These are phyloP conservation scores for Fulica atra DNA, from an alignment of 2,113 vertebrate genomes.

Conservation along the genomic window DNA sequence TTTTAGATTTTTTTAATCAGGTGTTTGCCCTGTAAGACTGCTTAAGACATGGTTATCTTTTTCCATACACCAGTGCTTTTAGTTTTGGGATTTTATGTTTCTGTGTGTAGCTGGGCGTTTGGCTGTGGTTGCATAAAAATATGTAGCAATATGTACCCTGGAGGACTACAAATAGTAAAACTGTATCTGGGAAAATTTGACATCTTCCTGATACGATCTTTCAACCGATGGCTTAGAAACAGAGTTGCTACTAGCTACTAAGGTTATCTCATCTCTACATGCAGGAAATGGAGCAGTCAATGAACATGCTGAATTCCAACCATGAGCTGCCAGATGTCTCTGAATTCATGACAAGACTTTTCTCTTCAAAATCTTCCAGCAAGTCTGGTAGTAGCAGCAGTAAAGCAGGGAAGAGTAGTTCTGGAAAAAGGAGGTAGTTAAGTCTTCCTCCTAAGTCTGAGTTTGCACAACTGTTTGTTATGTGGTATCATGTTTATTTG, in stretches of 20 bases:
- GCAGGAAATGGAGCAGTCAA: conserved; percentile 99
- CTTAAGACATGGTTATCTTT: conserved; percentile 51
- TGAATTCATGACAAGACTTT: conserved; percentile 98
- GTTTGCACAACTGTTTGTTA: conserved; percentile 64
- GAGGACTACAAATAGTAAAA: background rate
- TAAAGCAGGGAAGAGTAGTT: conserved; percentile 88
- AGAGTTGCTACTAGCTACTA: background rate
- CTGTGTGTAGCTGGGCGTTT: background rate
- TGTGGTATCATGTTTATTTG: conserved; percentile 46
- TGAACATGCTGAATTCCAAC: conserved; percentile 99
- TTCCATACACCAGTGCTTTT: background rate
- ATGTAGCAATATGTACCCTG: background rate
- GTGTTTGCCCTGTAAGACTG: conserved; percentile 11
- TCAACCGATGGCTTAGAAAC: background rate
- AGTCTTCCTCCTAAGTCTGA: background rate
- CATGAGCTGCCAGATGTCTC: conserved; percentile 97
- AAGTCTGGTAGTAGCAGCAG: conserved; percentile 87
- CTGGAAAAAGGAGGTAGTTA: conserved; percentile 95
- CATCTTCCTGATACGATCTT: background rate
- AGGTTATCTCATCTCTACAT: conserved; percentile 7
- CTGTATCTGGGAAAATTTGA: background rate
- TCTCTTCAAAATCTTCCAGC: conserved; percentile 94
- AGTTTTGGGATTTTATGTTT: background rate
- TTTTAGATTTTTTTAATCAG: background rate
- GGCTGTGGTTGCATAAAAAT: conserved; percentile 31